Evolutionary conservation across 1,140 invertebrate genomes (phyloP).

Genomic region (Drosophila dunni): DNA sequence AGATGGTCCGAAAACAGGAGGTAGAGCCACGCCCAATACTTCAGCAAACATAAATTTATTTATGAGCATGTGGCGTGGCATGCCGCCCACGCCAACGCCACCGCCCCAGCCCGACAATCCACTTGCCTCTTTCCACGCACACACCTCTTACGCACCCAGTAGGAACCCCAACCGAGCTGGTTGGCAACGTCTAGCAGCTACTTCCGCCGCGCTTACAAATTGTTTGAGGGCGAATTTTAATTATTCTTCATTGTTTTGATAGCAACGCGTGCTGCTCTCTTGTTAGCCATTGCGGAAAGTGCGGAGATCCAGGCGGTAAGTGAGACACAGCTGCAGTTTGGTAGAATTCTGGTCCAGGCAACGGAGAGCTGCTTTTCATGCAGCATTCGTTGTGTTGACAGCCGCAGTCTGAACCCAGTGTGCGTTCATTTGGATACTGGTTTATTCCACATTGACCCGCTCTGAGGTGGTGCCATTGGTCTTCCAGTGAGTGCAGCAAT

Average conservation of each 20-base stretch:
- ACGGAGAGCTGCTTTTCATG: slow-evolving; percentile 17
- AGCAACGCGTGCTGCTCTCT: slow-evolving; percentile 53
- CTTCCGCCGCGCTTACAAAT: slow-evolving; percentile 75
- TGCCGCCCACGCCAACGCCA: not conserved
- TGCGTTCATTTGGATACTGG: slow-evolving; percentile 37
- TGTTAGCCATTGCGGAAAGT: not conserved
- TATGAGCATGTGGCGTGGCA: slow-evolving; percentile 72
- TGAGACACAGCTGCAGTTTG: slow-evolving; percentile 17
- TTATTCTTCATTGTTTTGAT: slow-evolving; percentile 83
- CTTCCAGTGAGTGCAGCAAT: slow-evolving; percentile 30
- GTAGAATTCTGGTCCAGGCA: not conserved
- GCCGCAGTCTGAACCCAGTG: slow-evolving; percentile 22
- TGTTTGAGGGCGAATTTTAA: slow-evolving; percentile 81
- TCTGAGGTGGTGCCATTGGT: slow-evolving; percentile 26
- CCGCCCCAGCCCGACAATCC: not conserved
- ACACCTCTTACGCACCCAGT: not conserved
- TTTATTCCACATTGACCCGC: slow-evolving; percentile 6
- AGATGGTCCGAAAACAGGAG: slow-evolving; percentile 31
- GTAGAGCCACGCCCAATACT: slow-evolving; percentile 67
- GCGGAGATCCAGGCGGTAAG: not conserved
- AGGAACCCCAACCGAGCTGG: slow-evolving; percentile 8
- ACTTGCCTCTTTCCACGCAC: not conserved
- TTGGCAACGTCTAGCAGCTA: slow-evolving; percentile 38
- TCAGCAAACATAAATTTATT: slow-evolving; percentile 78
- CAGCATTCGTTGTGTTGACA: slow-evolving; percentile 1